Evolutionary conservation across 2,888 invertebrate genomes (phyloP).

Genomic region (Scotopteryx bipunctaria): DNA sequence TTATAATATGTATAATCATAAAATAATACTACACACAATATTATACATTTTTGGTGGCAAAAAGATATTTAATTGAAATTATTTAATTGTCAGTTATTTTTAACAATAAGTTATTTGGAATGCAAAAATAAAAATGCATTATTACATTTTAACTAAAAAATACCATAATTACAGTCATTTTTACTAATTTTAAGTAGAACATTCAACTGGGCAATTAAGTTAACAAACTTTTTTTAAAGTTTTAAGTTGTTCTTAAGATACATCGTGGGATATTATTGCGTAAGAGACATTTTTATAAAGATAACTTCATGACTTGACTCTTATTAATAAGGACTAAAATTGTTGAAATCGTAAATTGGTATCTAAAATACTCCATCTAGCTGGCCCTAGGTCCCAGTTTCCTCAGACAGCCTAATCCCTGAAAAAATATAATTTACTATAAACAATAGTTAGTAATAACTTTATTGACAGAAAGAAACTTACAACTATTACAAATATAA

Average conservation of each 20-base stretch:
- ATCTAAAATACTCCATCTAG: constrained; percentile 46
- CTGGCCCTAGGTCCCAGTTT: constrained; percentile 77
- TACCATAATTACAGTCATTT: constrained; percentile 13
- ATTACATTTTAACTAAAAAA: not conserved
- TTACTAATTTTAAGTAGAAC: constrained; percentile 13
- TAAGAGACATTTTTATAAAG: too few species aligned
- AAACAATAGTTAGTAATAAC: not conserved
- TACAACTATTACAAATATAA: too few species aligned
- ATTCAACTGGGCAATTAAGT: not conserved
- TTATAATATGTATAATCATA: constrained; percentile 22
- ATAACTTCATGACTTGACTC: constrained; percentile 3
- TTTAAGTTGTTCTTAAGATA: too few species aligned
- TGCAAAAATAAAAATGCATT: constrained; percentile 18
- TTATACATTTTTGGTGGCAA: not conserved
- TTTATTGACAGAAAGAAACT: too few species aligned
- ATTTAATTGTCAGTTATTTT: too few species aligned
- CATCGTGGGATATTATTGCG: too few species aligned
- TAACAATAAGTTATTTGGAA: constrained; percentile 14
- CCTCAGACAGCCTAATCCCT: constrained; percentile 74
- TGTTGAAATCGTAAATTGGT: constrained; percentile 16
- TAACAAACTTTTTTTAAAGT: too few species aligned
- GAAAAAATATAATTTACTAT: constrained; percentile 52
- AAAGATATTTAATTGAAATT: not conserved
- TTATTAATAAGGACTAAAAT: constrained; percentile 10
- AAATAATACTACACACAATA: constrained; percentile 17